phyloP scores from a whole-genome alignment of 2,113 vertebrate species.

The Oreotrochilus melanogaster region DNA sequence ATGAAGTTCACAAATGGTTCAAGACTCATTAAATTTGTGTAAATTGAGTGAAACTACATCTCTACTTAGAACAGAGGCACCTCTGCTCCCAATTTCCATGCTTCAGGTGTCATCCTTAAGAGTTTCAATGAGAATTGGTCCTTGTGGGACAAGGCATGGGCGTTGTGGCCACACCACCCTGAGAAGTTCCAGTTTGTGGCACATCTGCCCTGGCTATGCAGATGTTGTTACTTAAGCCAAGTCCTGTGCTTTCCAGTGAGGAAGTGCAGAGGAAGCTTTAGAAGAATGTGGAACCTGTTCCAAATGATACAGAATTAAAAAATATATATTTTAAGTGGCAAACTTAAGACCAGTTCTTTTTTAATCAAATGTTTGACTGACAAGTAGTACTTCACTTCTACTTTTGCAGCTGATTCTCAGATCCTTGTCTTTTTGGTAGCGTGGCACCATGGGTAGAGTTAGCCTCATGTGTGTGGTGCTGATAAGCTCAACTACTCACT shows the following conservation, averaged over 20 bases:
- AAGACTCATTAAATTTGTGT: background rate
- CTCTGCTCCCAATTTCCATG: background rate
- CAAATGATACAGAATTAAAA: background rate
- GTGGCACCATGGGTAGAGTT: background rate
- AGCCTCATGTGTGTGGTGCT: background rate
- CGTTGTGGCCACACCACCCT: background rate
- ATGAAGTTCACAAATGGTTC: background rate
- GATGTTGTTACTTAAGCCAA: background rate
- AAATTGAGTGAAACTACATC: background rate
- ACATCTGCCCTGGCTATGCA: background rate
- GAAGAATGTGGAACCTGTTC: background rate
- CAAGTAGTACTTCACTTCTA: background rate
- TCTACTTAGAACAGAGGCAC: background rate
- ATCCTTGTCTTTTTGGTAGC: background rate
- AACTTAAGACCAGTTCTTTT: background rate
- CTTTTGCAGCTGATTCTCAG: background rate
- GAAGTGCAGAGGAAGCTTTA: background rate
- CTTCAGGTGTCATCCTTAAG: background rate
- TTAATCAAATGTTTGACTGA: background rate
- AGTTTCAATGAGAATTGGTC: background rate
- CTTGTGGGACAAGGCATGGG: background rate
- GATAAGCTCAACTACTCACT: accelerated
- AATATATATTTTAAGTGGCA: too few species aligned
- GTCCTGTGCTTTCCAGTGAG: background rate
- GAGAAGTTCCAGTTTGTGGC: background rate